Percentiles rank a stretch among this genome's conserved stretches.
Evolutionary conservation across 2,888 invertebrate species (phyloP).

Genomic region (Tigriopus californicus): DNA sequence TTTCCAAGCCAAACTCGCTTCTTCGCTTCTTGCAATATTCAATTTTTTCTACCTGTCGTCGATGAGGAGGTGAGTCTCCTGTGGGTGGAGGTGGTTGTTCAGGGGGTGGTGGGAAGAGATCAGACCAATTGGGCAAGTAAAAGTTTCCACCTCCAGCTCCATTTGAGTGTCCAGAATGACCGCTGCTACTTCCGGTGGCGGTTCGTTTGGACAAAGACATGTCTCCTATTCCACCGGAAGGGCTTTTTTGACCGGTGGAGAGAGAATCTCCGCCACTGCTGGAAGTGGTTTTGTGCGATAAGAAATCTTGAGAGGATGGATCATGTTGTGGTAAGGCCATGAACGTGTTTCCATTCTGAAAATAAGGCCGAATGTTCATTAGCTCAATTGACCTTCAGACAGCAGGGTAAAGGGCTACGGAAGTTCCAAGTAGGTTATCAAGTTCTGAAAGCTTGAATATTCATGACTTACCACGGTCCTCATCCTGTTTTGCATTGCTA

Average conservation of each 20-base stretch:
- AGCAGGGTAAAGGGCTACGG: too few species aligned
- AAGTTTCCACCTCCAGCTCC: background rate
- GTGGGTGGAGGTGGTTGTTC: background rate
- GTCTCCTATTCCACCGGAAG: background rate
- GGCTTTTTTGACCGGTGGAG: too few species aligned
- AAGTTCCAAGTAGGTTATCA: background rate
- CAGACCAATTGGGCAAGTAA: conserved; percentile 12
- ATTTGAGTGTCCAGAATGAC: background rate
- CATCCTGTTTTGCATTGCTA: conserved; percentile 7
- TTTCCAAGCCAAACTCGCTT: too few species aligned
- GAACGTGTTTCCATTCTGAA: conserved; percentile 6
- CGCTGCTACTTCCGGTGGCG: background rate
- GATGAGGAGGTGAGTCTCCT: too few species aligned
- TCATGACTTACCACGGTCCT: conserved; percentile 1
- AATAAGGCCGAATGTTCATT: background rate
- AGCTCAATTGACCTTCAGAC: background rate
- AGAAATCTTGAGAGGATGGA: background rate
- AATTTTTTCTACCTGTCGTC: too few species aligned
- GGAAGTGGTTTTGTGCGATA: background rate
- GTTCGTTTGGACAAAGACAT: background rate
- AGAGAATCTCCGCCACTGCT: background rate
- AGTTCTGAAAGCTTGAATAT: background rate
- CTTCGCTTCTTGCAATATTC: too few species aligned
- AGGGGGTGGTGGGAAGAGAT: conserved; percentile 6
- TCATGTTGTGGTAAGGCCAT: conserved; percentile 1